A percentile compares a stretch with the other conserved stretches of the same genome.
Conservation (phyloP, 1,140 invertebrate genomes). For the Asobara japonica region DNA sequence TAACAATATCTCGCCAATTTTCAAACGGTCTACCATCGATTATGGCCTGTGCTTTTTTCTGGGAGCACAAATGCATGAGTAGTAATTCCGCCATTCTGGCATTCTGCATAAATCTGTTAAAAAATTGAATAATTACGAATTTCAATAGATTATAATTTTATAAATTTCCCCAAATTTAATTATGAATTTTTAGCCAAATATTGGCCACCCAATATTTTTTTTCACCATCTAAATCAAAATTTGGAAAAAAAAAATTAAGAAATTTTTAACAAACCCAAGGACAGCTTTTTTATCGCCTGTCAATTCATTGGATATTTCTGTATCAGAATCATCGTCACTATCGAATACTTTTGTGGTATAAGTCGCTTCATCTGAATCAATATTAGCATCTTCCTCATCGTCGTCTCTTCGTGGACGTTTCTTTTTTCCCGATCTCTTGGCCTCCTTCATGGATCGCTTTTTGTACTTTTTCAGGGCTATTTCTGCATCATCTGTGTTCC, state of each 20-base stretch:
- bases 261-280: too few species aligned
- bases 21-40: constrained; percentile 75
- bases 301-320: constrained; percentile 75
- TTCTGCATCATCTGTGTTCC: constrained; percentile 54
- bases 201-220: too few species aligned
- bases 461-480: constrained; percentile 34
- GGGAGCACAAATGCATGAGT: constrained; percentile 75
- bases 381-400: constrained; percentile 53
- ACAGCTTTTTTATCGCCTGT: constrained; percentile 77
- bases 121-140: too few species aligned
- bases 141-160: too few species aligned
- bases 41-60: constrained; percentile 78
- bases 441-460: constrained; percentile 42
- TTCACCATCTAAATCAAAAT: too few species aligned
- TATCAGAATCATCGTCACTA: constrained; percentile 78
- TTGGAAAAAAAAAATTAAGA: too few species aligned
- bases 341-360: constrained; percentile 60
- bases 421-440: constrained; percentile 43
- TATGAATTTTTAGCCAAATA: too few species aligned
- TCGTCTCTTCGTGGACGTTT: constrained; percentile 48
- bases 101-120: constrained; percentile 79
- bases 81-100: constrained; percentile 74
- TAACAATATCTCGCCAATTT: constrained; percentile 78
- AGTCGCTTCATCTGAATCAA: constrained; percentile 57
- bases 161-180: too few species aligned